Base-by-base conservation (phyloP, 2,113 vertebrate genomes). In the Lutjanus erythropterus region DNA sequence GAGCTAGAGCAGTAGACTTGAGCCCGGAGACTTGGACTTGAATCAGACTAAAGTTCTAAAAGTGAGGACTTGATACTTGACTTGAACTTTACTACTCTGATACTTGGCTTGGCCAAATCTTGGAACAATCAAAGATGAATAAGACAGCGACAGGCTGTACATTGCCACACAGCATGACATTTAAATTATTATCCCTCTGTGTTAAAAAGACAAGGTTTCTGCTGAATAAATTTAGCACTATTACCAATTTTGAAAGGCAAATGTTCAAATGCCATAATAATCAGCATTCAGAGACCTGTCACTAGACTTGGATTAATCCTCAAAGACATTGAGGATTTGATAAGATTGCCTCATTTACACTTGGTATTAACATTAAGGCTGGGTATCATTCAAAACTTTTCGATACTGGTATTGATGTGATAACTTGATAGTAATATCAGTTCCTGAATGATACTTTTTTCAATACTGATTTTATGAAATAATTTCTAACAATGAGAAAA, bases 1-100 rank as follows among this genome's bases (percentile, higher is more conserved):
- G n/a, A n/a, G 46, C 50, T 61, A 74, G 78, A 84, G 74, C 14
- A 46, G 66, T 15, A 59, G 29, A 65, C 33, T 14, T 25, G 29
- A 66, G n/a, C n/a, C n/a, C n/a, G n/a, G n/a, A n/a, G n/a, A n/a
- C n/a, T n/a, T 35, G 62, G 15, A 47, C 41, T 23, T 10, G 11
- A 66, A 31, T 37, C 46, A 64, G 16, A 29, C 6, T 27, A 41
- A 44, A 55, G 33, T 42, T 60, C 52, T 1, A 59, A 37, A 74
- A 56, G 31, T 6, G 5, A 33, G 11, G 33, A 39, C 23, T 23
- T 66, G 6, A 39, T 12, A 49, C 58, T 29, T 71, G 5, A 31
- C 58, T 56, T 71, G 5, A 41, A 56, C 53, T 29, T 27, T 11
- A 49, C 67, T 46, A 15, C 23, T 53, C 31, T 72, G 9, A 16